Conservation (phyloP, 2,113 vertebrate genomes). For the Melanerpes formicivorus region DNA sequence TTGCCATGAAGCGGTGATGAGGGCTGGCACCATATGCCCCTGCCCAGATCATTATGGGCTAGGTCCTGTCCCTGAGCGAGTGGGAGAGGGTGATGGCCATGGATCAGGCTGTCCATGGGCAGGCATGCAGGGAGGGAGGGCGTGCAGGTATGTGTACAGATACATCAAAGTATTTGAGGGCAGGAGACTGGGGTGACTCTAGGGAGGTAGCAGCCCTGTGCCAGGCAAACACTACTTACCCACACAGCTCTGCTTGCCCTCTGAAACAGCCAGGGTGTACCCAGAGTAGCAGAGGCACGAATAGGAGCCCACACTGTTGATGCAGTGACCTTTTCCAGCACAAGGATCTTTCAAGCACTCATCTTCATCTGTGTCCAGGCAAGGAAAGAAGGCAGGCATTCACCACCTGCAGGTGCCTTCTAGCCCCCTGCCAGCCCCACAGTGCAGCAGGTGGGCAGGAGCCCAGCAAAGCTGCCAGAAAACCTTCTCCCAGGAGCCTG, state of each 20-base stretch:
- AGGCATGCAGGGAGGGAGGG: not conserved
- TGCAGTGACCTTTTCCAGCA: slow-evolving; percentile 83
- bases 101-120: not conserved
- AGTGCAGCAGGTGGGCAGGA: not conserved
- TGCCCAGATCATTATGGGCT: not conserved
- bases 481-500: not conserved
- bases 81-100: not conserved
- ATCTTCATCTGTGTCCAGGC: slow-evolving; percentile 80
- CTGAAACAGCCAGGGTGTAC: slow-evolving; percentile 78
- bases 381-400: not conserved
- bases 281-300: slow-evolving; percentile 88
- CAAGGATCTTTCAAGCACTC: slow-evolving; percentile 89
- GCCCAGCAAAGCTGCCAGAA: not conserved
- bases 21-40: not conserved
- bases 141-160: not conserved
- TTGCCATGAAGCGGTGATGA: not conserved
- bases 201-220: not conserved
- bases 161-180: rapidly evolving
- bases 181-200: not conserved
- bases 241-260: slow-evolving; percentile 85
- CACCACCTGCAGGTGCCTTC: not conserved
- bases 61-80: not conserved
- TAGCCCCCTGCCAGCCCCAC: not conserved
- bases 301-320: slow-evolving; percentile 89
- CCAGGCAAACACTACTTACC: slow-evolving; percentile 73